Base-by-base conservation (phyloP, 1,140 invertebrate species). In the Bradysia coprophila region DNA sequence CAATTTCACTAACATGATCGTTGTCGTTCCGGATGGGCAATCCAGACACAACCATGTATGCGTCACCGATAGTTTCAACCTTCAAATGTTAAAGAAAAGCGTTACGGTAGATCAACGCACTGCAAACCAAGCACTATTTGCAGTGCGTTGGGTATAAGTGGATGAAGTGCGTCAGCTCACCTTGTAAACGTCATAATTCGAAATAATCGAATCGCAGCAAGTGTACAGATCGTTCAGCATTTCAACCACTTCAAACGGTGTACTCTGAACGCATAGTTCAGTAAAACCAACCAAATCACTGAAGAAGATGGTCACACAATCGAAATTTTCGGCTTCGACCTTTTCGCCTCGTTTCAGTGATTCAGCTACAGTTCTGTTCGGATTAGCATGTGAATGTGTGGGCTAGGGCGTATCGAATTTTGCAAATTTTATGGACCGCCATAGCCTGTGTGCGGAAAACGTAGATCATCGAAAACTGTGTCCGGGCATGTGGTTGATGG, bases 241-340 rank as follows among this genome's bases (percentile, higher is more conserved):
- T 61, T 87, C 82, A 15, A 89, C 85, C 21, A 90, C 83, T 65
- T 90, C 82, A 54, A 86, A 82, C 2, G 85, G 83, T 32, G 81
- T 86, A 31, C 77, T 83, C 54, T 82, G 74, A 20, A 89, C 88
- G 3, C 90, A 92, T 46, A 97, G 87, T 32, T 78, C 83, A 37
- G 93, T 97, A 66, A 97, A 97, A 22, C 92, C 92, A 43, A 96
- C 92, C 52, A 97, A 96, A 60, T 97, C 92, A 46, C 63, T 66
- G 48, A 94, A 92, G 63, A 90, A 93, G 42, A 94, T 91, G 1
- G 87, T 91, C 33, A 93, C 88, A 58, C 88, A 82, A 42, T 73
- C 73, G 62, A 88, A 93, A 49, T 80, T 76, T 60, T 93, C 87
- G 0, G 88, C 85, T 59, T 87, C 81, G 3, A 93, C 84, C 1